Evolutionary conservation across 2,888 invertebrate genomes (phyloP), one percentile per base, ranked within the genome.

Genomic region (Lepidochrysops patricia): DNA sequence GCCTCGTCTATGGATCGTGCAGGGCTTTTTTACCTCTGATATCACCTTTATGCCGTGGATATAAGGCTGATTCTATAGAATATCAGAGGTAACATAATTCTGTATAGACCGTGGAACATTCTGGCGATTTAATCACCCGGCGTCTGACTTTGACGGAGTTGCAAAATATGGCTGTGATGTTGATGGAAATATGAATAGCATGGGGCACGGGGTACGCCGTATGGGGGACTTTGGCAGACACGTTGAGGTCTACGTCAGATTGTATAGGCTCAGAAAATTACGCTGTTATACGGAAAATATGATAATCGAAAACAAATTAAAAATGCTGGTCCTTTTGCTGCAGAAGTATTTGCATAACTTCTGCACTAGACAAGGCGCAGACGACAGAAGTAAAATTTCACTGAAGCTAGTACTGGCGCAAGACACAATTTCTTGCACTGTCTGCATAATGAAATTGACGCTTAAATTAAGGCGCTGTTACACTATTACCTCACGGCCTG

Each of bases 1-100:
- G 64, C 60, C 64, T 63, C 57, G 60, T 58, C 60, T 63, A 61
- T n/a, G n/a, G n/a, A n/a, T n/a, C n/a, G n/a, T n/a, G n/a, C n/a
- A n/a, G n/a, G n/a, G n/a, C n/a, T n/a, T n/a, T n/a, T n/a, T n/a
- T n/a, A n/a, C n/a, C n/a, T n/a, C n/a, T n/a, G n/a, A n/a, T n/a
- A n/a, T n/a, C n/a, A n/a, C n/a, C n/a, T n/a, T n/a, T n/a, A n/a
- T n/a, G n/a, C n/a, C n/a, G n/a, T n/a, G n/a, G n/a, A n/a, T n/a
- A n/a, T n/a, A n/a, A n/a, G n/a, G n/a, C n/a, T n/a, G n/a, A n/a
- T n/a, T n/a, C n/a, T n/a, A n/a, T n/a, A n/a, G n/a, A n/a, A n/a
- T n/a, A n/a, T n/a, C n/a, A n/a, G n/a, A n/a, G n/a, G n/a, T n/a
- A n/a, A n/a, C n/a, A n/a, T n/a, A n/a, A n/a, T n/a, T n/a, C n/a